Conservation (phyloP, 2,888 invertebrate genomes). For the Epinotia nisella region DNA sequence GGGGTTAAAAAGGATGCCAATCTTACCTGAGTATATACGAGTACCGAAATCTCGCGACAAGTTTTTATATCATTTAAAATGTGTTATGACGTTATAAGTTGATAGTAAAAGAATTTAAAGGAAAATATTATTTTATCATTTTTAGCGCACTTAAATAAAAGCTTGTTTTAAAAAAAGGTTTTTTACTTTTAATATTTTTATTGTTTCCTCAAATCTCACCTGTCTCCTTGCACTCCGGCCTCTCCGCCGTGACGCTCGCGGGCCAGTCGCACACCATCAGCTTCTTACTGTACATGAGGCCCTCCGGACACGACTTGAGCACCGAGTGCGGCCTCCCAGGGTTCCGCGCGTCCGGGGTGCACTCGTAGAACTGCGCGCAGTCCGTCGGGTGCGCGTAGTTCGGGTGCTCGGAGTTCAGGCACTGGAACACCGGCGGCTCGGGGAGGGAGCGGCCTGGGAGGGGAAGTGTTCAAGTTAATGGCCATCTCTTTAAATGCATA, state of each 20-base stretch:
- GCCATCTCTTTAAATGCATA: too few relatives aligned
- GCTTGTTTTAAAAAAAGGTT: too few relatives aligned
- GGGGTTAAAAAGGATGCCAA: too few relatives aligned
- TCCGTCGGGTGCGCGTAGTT: conserved; percentile 86
- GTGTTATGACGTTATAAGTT: too few relatives aligned
- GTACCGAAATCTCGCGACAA: too few relatives aligned
- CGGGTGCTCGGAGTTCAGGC: conserved; percentile 79
- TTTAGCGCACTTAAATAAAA: too few relatives aligned
- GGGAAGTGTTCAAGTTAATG: neutral
- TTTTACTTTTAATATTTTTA: too few relatives aligned
- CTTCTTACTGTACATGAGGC: conserved; percentile 87
- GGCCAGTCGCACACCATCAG: conserved; percentile 88
- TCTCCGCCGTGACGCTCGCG: conserved; percentile 78
- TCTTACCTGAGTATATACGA: too few relatives aligned
- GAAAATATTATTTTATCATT: too few relatives aligned
- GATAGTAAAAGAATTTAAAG: too few relatives aligned
- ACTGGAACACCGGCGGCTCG: conserved; percentile 58
- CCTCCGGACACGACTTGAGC: conserved; percentile 87
- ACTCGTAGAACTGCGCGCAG: conserved; percentile 89
- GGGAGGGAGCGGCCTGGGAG: conserved; percentile 11
- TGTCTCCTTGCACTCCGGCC: conserved; percentile 84
- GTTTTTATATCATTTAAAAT: too few relatives aligned
- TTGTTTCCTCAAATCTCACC: neutral
- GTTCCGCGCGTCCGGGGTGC: conserved; percentile 73
- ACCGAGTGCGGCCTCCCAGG: conserved; percentile 77